phyloP scores from a whole-genome alignment of 92 coral and sea anemone species.

The Zoanthus solanderi region DNA sequence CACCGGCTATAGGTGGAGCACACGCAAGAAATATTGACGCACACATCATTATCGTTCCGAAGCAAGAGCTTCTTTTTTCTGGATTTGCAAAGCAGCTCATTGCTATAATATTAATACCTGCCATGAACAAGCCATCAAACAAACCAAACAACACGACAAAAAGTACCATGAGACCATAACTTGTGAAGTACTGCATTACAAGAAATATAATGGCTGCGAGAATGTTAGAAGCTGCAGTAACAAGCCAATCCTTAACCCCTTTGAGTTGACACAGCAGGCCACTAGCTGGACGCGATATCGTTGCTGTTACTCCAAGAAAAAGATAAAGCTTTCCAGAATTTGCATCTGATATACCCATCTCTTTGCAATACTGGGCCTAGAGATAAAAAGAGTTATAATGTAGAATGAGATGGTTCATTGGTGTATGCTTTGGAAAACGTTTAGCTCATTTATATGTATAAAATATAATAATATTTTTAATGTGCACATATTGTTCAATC shows the following conservation, averaged over 20 bases:
- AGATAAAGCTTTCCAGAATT: slow-evolving; percentile 17
- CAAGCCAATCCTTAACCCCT: slow-evolving; percentile 4
- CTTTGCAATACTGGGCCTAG: slow-evolving; percentile 21
- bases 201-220: neutral
- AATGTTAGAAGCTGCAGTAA: neutral
- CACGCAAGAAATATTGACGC: neutral
- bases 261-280: slow-evolving; percentile 14
- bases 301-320: slow-evolving; percentile 16
- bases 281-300: slow-evolving; percentile 6
- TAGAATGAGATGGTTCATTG: neutral
- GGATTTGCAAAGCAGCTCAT: slow-evolving; percentile 9
- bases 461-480: no score
- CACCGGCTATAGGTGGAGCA: slow-evolving; percentile 25
- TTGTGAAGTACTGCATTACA: neutral
- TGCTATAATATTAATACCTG: slow-evolving; percentile 18
- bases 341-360: neutral
- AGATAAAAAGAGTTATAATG: neutral
- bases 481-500: no score
- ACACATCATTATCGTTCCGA: slow-evolving; percentile 10
- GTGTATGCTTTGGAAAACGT: neutral
- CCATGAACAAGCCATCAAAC: slow-evolving; percentile 22
- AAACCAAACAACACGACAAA: slow-evolving; percentile 9
- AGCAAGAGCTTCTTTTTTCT: slow-evolving; percentile 9
- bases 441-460: no score
- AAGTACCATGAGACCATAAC: slow-evolving; percentile 5